Conservation (phyloP, 2,888 invertebrate genomes). For the Sinodicranocentrus sp. region DNA sequence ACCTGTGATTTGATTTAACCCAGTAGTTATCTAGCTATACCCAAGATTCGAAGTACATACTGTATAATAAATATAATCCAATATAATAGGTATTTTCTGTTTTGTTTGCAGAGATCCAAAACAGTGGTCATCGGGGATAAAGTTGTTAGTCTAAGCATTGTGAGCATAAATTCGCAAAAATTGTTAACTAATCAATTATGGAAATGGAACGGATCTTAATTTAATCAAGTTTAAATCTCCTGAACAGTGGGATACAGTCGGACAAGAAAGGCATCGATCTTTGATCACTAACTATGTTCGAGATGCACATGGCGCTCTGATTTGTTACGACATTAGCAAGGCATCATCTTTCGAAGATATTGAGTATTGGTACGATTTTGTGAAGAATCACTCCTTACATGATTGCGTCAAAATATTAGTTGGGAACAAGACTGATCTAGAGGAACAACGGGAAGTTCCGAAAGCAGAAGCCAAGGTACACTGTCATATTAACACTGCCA, state of each 20-base stretch:
- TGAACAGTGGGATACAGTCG: slow-evolving; percentile 73
- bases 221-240: background rate
- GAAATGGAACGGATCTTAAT: background rate
- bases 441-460: slow-evolving; percentile 67
- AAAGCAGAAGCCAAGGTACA: slow-evolving; percentile 64
- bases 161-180: slow-evolving; percentile 52
- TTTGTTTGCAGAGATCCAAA: slow-evolving; percentile 69
- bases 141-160: slow-evolving; percentile 72
- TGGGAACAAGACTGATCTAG: slow-evolving; percentile 74
- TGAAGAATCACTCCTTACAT: slow-evolving; percentile 67
- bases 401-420: slow-evolving; percentile 74
- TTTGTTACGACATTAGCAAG: slow-evolving; percentile 74
- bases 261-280: slow-evolving; percentile 73
- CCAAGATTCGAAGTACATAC: too few relatives aligned
- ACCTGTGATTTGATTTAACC: background rate
- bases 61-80: too few relatives aligned
- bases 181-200: slow-evolving; percentile 16
- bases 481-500: too few relatives aligned
- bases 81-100: background rate
- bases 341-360: slow-evolving; percentile 68
- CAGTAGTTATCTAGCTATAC: too few relatives aligned
- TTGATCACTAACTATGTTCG: slow-evolving; percentile 74
- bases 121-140: slow-evolving; percentile 73
- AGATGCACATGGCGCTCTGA: slow-evolving; percentile 73
- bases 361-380: slow-evolving; percentile 74